Evolutionary conservation across 2,888 invertebrate genomes (phyloP), one percentile per base, ranked within the genome.

Genomic region (Ommatoiulus sabulosus): DNA sequence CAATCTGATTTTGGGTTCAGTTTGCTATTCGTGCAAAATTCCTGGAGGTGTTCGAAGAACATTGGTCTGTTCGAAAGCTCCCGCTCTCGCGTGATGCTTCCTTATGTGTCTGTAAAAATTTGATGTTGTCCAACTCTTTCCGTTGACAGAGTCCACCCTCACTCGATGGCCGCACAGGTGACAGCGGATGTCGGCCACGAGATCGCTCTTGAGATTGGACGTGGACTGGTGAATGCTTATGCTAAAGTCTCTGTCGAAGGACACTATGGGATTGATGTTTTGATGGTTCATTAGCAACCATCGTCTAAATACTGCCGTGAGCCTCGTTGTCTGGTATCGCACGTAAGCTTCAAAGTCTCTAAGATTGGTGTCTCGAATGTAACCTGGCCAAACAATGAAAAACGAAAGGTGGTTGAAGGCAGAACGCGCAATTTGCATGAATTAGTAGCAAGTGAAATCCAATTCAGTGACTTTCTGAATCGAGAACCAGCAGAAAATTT

Each of bases 41-140:
- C 7, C 57, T 4, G n/a, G 15, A 8, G 15, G 35, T 12, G 52
- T 52, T 52, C 12, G 52, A 15, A 52, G 52, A 52, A 52, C 10
- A 52, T 52, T 52, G 52, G 20, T 12, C 12, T 35, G 35, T 8
- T 80, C 35, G 12, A 80, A 80, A 80, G 80, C 35, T 4, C 80
- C 80, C 15, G 8, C 12, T 35, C 24, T 80, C 0, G 80, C 24
- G n/a, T 86, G 86, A 20, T 86, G n/a, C 86, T 48, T 44, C 24
- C 24, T 86, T 24, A 86, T 46, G 6, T 86, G 86, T 12, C 86
- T 44, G 48, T 86, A 86, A 86, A 86, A 86, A 86, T 86, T 44
- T n/a, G 86, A 46, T 10, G 48, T 46, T 3, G 44, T 86, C 86
- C 86, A 86, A 17, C 44, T 46, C 6, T 44, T 44, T 2, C 48